Evolutionary conservation across 2,113 vertebrate genomes (phyloP).

Genomic region (Bettongia penicillata): DNA sequence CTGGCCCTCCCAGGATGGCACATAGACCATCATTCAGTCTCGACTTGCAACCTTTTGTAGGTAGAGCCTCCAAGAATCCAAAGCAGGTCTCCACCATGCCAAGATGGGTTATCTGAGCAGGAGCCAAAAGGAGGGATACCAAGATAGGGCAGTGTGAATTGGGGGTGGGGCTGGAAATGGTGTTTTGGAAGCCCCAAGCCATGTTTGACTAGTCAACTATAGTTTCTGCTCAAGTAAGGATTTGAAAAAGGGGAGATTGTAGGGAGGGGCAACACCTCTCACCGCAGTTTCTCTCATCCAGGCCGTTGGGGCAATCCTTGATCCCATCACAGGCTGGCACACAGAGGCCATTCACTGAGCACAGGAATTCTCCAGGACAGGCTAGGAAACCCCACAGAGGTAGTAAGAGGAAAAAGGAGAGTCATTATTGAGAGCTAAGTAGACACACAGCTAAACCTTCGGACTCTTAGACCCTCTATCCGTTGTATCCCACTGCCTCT

Average conservation of each 20-base stretch:
- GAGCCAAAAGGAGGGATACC: background rate
- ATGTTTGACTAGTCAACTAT: background rate
- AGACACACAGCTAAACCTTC: background rate
- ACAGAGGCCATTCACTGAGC: slow-evolving; percentile 90
- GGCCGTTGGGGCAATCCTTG: slow-evolving; percentile 92
- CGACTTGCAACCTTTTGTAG: background rate
- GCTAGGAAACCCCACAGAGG: slow-evolving; percentile 82
- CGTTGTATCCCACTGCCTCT: background rate
- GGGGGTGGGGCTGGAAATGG: background rate
- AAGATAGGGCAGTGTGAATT: background rate
- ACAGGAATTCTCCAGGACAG: slow-evolving; percentile 93
- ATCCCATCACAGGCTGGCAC: slow-evolving; percentile 94
- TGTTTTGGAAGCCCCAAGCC: background rate
- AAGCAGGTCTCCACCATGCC: background rate
- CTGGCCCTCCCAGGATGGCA: background rate
- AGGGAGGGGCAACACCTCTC: slow-evolving; percentile 10
- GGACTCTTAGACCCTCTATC: background rate
- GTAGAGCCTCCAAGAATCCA: background rate
- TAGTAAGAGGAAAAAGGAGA: background rate
- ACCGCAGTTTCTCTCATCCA: slow-evolving; percentile 97
- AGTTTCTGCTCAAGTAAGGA: background rate
- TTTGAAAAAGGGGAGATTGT: accelerated
- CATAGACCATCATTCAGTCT: background rate
- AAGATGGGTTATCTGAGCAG: background rate
- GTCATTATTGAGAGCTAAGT: background rate